These are phyloP conservation scores for Cryptocephalus moraei DNA, from an alignment of 2,888 invertebrate genomes.

Conservation along the genomic window DNA sequence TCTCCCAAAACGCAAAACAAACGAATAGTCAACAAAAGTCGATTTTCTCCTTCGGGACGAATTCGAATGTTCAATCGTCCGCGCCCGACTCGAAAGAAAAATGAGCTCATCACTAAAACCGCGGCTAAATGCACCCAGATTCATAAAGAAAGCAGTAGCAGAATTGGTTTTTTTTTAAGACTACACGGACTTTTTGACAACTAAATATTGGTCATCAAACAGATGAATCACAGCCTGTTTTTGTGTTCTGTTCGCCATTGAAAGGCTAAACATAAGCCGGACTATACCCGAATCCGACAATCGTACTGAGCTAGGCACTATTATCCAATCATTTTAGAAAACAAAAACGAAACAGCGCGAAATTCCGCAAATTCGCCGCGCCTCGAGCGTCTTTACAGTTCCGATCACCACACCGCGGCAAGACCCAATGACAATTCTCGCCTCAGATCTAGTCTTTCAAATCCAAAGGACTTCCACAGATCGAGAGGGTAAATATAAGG, in stretches of 20 bases:
- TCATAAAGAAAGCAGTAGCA: slow-evolving; percentile 24
- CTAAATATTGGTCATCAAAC: slow-evolving; percentile 41
- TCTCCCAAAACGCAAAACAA: too few relatives aligned
- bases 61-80: too few relatives aligned
- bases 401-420: too few relatives aligned
- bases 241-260: slow-evolving; percentile 34
- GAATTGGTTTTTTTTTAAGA: slow-evolving; percentile 22
- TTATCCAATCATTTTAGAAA: slow-evolving; percentile 12
- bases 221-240: slow-evolving; percentile 45
- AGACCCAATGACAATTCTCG: too few relatives aligned
- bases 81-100: not conserved
- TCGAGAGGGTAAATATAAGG: too few relatives aligned
- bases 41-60: too few relatives aligned
- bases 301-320: slow-evolving; percentile 37
- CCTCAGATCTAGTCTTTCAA: too few relatives aligned
- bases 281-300: slow-evolving; percentile 18
- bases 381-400: too few relatives aligned
- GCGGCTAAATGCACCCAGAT: slow-evolving; percentile 23
- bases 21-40: too few relatives aligned
- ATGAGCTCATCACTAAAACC: not conserved
- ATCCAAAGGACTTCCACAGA: too few relatives aligned
- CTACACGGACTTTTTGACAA: slow-evolving; percentile 36
- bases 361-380: too few relatives aligned
- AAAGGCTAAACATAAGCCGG: slow-evolving; percentile 20
- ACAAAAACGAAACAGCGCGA: not conserved